Percentiles rank a stretch among this genome's conserved stretches.
Conservation (phyloP, 2,113 vertebrate genomes). For the Suncus etruscus region DNA sequence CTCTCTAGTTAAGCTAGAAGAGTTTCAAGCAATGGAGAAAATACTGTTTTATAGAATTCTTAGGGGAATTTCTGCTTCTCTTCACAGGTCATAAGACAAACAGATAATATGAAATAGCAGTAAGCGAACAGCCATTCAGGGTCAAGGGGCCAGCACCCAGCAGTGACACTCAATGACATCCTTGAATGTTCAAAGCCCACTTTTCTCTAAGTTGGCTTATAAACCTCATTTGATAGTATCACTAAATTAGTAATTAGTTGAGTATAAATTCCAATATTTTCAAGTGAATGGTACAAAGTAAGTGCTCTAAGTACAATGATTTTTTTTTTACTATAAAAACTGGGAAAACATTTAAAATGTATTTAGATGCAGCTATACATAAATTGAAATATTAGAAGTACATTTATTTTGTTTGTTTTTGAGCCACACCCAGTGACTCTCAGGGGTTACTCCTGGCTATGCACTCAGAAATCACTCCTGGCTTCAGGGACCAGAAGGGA, state of each 20-base stretch:
- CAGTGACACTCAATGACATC: background rate
- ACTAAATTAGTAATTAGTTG: background rate
- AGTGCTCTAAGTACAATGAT: background rate
- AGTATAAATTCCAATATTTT: slow-evolving; percentile 14
- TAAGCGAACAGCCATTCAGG: background rate
- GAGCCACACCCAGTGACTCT: no score
- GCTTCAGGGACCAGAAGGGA: no score
- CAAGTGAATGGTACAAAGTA: background rate
- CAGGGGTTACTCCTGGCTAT: no score
- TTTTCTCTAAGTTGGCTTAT: background rate
- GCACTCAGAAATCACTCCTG: no score
- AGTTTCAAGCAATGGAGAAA: background rate
- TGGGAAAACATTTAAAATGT: slow-evolving; percentile 4
- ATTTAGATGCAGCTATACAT: background rate
- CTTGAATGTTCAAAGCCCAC: background rate
- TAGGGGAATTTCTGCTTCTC: background rate
- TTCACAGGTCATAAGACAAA: background rate
- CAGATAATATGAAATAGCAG: background rate
- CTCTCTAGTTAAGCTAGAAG: background rate
- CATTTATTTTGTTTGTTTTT: background rate
- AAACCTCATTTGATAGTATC: background rate
- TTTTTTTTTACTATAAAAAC: slow-evolving; percentile 9
- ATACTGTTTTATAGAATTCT: background rate
- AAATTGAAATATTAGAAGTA: background rate
- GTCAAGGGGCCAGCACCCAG: background rate